Base-by-base conservation (phyloP, 1,140 invertebrate species). In the Cecropterus lyciades region DNA sequence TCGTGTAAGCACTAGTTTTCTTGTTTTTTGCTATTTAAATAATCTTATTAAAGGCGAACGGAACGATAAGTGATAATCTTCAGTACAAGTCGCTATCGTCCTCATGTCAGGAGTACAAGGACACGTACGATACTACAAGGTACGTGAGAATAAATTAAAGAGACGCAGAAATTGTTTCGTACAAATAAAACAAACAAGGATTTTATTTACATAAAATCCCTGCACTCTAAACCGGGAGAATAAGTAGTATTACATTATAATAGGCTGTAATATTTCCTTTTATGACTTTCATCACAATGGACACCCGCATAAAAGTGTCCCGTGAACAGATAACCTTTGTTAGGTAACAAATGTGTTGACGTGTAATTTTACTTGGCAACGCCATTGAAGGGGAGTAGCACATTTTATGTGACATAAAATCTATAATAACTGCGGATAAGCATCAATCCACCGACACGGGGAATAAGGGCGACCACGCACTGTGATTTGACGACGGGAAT, bases 401-500 rank as follows among this genome's bases (percentile, higher is more conserved):
- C 65, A 66, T 70, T 71, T 74, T 68, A 74, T 68, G 72, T 66
- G 65, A 71, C 69, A 66, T 74, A 71, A 74, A 67, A 74, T 63
- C 59, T 27, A 68, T 74, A 73, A 70, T 74, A 71, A 63, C 65
- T 63, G 52, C 27, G 65, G 56, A 74, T 68, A 71, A 74, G 52
- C 63, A 67, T 62, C 57, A 62, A 62, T 51, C 52, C 45, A 64
- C 52, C 63, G 45, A 69, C 63, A 65, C 69, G 59, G 33, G 42
- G 43, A 33, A 68, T 49, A 49, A 56, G 60, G 55, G 53, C 42
- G 11, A 37, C 20, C 24, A 14, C 56, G 42, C 56, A 30, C 42
- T 46, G 17, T 24, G 57, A 57, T 45, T 57, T 57, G 7, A 24
- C 15, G 14, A 46, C 33, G 33, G 27, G 33, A 37, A 37, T 53